phyloP scores from a whole-genome alignment of 2,888 invertebrate species.

The Temnothorax rugatulus region DNA sequence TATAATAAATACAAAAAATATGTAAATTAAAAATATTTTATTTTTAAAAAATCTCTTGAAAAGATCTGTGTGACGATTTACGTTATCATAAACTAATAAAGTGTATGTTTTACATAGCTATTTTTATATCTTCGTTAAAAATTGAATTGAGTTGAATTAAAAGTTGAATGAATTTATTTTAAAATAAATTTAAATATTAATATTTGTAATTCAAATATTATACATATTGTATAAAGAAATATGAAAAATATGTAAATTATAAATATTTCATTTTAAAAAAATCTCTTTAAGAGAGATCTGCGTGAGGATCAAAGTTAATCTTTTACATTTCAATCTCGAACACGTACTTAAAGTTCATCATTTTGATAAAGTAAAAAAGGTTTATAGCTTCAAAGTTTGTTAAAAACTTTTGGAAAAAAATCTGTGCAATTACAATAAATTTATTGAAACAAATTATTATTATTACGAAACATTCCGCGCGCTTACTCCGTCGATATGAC shows the following conservation, averaged over 20 bases:
- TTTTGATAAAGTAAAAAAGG: neutral
- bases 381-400: neutral
- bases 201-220: slow-evolving; percentile 1
- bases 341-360: neutral
- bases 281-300: neutral
- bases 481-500: neutral
- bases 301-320: neutral
- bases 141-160: neutral
- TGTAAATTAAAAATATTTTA: neutral
- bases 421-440: neutral
- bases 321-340: neutral
- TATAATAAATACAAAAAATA: neutral
- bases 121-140: neutral
- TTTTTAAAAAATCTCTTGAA: neutral
- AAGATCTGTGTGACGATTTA: neutral
- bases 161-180: neutral
- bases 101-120: neutral
- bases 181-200: neutral
- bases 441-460: neutral
- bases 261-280: neutral
- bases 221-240: neutral
- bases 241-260: neutral
- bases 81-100: neutral
- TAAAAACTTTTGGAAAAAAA: neutral
- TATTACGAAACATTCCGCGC: slow-evolving; percentile 2